Conservation (phyloP, 2,113 vertebrate genomes). For the Lagopus muta region DNA sequence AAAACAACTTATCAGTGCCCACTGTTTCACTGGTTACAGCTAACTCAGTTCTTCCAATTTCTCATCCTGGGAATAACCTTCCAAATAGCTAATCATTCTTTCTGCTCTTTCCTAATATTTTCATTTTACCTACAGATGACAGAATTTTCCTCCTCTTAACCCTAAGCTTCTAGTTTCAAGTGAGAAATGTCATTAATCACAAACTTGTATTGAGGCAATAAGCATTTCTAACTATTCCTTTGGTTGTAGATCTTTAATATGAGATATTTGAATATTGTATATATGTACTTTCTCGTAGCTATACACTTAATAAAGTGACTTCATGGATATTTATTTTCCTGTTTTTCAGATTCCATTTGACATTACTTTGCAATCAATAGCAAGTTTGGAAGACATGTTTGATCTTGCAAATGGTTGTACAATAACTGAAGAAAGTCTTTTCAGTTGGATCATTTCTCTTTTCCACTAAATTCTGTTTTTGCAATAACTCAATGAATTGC, state of each 20-base stretch:
- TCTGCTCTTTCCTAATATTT: neutral
- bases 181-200: neutral
- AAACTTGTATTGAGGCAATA: neutral
- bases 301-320: neutral
- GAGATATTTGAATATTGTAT: neutral
- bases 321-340: neutral
- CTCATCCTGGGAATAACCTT: neutral
- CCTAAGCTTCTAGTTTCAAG: neutral
- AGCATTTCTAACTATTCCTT: neutral
- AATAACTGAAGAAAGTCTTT: slow-evolving; percentile 75
- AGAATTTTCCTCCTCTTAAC: neutral
- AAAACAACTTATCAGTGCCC: neutral
- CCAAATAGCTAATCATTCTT: neutral
- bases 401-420: slow-evolving; percentile 77
- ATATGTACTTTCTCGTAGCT: neutral
- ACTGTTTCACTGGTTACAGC: neutral
- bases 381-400: slow-evolving; percentile 83
- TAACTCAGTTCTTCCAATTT: neutral
- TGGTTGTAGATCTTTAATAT: neutral
- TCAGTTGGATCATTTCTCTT: slow-evolving; percentile 82
- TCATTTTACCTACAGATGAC: neutral
- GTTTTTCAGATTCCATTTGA: slow-evolving; percentile 82
- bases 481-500: neutral
- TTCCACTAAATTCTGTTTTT: slow-evolving; percentile 64
- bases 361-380: slow-evolving; percentile 73